These are phyloP conservation scores for Nicator chloris DNA, from an alignment of 2,113 vertebrate species.

Conservation along the genomic window DNA sequence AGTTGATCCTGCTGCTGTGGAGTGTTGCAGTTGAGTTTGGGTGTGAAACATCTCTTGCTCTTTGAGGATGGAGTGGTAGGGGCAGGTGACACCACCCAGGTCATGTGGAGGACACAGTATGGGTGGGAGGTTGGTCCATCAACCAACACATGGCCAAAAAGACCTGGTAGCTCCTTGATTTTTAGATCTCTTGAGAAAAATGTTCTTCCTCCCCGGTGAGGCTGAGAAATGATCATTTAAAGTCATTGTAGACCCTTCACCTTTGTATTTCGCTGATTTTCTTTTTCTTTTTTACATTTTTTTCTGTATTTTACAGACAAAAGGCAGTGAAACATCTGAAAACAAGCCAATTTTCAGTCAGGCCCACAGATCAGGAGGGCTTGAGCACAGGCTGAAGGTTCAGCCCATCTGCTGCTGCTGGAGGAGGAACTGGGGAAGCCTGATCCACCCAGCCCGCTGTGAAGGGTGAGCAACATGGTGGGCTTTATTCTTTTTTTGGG, in stretches of 20 bases:
- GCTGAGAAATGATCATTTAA: not conserved
- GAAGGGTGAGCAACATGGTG: not conserved
- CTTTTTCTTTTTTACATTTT: fast-evolving
- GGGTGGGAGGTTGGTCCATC: not conserved
- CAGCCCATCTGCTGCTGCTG: not conserved
- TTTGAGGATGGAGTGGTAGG: not conserved
- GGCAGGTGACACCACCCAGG: not conserved
- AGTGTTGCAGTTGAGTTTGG: not conserved
- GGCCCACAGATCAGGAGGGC: not conserved
- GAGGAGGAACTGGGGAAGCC: not conserved
- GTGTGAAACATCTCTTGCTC: not conserved
- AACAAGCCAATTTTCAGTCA: not conserved
- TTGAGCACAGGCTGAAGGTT: not conserved
- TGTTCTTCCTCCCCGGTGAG: not conserved
- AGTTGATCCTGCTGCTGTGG: not conserved
- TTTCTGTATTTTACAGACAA: not conserved
- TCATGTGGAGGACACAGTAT: fast-evolving
- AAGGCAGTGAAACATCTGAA: not conserved
- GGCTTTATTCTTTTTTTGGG: not conserved
- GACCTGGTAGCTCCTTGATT: not conserved
- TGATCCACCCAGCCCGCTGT: not conserved
- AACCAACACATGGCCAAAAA: not conserved
- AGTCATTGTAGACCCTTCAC: not conserved
- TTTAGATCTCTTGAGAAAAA: not conserved
- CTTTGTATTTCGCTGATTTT: not conserved